Evolutionary conservation across 1,140 invertebrate genomes (phyloP).

Genomic region (Platorchestia sp.): DNA sequence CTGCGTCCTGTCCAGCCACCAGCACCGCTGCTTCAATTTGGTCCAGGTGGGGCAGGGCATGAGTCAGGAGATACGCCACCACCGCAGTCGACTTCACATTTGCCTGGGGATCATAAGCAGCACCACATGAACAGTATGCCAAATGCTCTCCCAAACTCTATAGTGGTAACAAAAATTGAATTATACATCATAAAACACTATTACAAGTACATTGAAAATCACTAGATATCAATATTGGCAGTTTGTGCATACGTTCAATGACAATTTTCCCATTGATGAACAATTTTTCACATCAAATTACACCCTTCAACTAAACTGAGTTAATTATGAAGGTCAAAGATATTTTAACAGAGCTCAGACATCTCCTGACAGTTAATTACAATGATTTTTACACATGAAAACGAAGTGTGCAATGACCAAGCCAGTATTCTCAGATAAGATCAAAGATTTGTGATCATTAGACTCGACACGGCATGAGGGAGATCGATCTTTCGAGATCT

Average conservation of each 20-base stretch:
- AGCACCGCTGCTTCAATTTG: slow-evolving; percentile 29
- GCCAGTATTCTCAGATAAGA: slow-evolving; percentile 23
- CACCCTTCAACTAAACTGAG: neutral
- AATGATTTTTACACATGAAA: neutral
- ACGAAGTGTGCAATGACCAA: neutral
- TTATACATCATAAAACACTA: neutral
- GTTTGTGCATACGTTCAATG: neutral
- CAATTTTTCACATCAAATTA: neutral
- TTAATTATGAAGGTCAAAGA: neutral
- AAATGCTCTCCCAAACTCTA: neutral
- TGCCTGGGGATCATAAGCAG: neutral
- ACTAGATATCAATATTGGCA: neutral
- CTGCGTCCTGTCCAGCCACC: slow-evolving; percentile 4
- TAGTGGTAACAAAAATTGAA: neutral
- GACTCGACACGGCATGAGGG: neutral
- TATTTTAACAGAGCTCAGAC: neutral
- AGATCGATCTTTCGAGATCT: slow-evolving; percentile 38
- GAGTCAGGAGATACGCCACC: slow-evolving; percentile 13
- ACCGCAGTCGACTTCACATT: slow-evolving; percentile 36
- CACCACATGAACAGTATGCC: neutral
- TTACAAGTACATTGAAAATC: neutral
- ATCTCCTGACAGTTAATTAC: neutral
- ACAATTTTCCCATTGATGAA: neutral
- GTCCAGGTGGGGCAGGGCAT: slow-evolving; percentile 29
- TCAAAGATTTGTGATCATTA: slow-evolving; percentile 52